phyloP scores from a whole-genome alignment of 1,140 invertebrate genomes.

The Neomicropteryx cornuta region DNA sequence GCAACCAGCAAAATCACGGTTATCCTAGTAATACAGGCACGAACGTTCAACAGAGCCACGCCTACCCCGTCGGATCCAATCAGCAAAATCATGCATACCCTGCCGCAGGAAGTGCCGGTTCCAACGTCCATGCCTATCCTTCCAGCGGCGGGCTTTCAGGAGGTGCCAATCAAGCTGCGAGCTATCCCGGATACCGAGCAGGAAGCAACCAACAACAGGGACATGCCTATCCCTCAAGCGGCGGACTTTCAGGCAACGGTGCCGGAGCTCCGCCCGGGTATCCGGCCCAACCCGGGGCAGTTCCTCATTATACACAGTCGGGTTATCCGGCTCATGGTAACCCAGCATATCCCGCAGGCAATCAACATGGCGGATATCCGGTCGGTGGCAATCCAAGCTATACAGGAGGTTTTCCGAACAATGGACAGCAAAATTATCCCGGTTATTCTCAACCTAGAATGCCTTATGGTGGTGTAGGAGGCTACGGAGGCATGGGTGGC shows the following conservation, averaged over 20 bases:
- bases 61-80: too few species aligned
- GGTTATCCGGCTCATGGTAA: constrained; percentile 1
- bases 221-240: constrained; percentile 6
- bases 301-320: constrained; percentile 1
- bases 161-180: constrained; percentile 11
- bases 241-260: constrained; percentile 16
- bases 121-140: constrained; percentile 21
- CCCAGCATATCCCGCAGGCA: constrained; percentile 11
- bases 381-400: constrained; percentile 13
- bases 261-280: constrained; percentile 16
- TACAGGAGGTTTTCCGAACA: constrained; percentile 9
- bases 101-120: constrained; percentile 6
- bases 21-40: background rate
- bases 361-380: constrained; percentile 11
- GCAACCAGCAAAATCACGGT: background rate
- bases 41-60: too few species aligned
- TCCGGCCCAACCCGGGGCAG: constrained; percentile 1
- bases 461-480: constrained; percentile 21
- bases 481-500: constrained; percentile 19
- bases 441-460: constrained; percentile 9
- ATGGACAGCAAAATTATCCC: constrained; percentile 21
- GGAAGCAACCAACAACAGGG: constrained; percentile 11
- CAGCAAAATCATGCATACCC: constrained; percentile 10
- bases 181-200: constrained; percentile 12
- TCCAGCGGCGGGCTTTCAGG: constrained; percentile 22